A percentile compares a stretch with the other conserved stretches of the same genome.
These are phyloP conservation scores for Drosophila mimica DNA, from an alignment of 2,888 invertebrate species.

Conservation along the genomic window DNA sequence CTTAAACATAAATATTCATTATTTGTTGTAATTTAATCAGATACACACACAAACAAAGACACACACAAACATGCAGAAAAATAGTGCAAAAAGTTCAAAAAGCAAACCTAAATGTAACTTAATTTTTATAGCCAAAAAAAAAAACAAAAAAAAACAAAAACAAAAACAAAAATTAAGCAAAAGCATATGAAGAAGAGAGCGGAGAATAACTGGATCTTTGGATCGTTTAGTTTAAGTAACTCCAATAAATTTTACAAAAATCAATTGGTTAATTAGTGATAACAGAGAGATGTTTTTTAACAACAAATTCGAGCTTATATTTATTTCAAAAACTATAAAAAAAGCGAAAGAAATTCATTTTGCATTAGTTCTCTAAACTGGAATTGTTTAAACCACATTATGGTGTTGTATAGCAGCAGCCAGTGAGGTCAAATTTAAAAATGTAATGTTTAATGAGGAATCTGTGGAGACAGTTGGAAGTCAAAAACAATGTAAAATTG, in stretches of 20 bases:
- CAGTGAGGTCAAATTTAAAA: constrained; percentile 38
- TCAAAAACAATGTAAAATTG: constrained; percentile 64
- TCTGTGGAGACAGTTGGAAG: constrained; percentile 59
- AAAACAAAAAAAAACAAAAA: constrained; percentile 22
- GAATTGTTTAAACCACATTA: constrained; percentile 52
- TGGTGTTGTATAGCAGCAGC: constrained; percentile 52
- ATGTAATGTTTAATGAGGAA: constrained; percentile 30
- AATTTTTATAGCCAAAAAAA: constrained; percentile 84
- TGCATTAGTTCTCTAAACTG: constrained; percentile 51
- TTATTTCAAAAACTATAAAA: constrained; percentile 59
- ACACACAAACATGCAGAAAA: constrained; percentile 57
- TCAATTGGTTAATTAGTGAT: constrained; percentile 68
- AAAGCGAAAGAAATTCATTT: constrained; percentile 39
- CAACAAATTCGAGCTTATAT: constrained; percentile 75
- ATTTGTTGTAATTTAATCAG: constrained; percentile 69
- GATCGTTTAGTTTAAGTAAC: constrained; percentile 73
- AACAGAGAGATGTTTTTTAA: constrained; percentile 59
- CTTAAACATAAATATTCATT: constrained; percentile 55
- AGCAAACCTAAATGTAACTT: constrained; percentile 70
- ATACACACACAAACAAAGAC: constrained; percentile 35
- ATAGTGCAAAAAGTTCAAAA: constrained; percentile 75
- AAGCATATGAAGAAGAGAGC: constrained; percentile 3
- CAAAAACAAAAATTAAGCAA: constrained; percentile 9
- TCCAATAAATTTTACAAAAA: constrained; percentile 55
- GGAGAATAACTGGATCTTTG: constrained; percentile 44